These are phyloP conservation scores for Bombus picipes DNA, from an alignment of 1,140 invertebrate genomes.

Conservation along the genomic window DNA sequence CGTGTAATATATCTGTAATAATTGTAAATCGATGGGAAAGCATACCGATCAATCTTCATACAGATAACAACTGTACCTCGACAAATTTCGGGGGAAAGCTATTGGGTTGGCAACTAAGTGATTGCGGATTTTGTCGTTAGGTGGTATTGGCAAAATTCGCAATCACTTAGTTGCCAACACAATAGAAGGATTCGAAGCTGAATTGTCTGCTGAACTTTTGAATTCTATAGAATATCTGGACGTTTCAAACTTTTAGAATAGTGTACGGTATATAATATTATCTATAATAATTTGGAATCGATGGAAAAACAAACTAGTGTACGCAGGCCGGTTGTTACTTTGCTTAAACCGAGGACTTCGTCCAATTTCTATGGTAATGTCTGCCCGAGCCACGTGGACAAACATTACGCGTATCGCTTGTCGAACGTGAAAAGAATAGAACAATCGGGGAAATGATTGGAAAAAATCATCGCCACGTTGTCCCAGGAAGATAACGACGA, in stretches of 20 bases:
- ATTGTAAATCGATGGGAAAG: no score
- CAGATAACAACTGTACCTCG: no score
- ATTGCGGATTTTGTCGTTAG: no score
- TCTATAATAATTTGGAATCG: neutral
- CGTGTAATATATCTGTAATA: no score
- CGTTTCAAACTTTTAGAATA: neutral
- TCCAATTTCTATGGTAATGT: slow-evolving; percentile 51
- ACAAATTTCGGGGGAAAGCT: no score
- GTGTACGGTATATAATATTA: neutral
- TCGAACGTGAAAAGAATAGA: neutral
- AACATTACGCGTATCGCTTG: slow-evolving; percentile 25
- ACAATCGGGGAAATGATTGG: slow-evolving; percentile 33
- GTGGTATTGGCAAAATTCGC: no score
- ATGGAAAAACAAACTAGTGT: neutral
- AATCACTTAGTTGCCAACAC: no score
- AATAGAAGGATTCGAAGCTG: no score
- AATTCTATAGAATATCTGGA: neutral
- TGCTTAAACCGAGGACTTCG: slow-evolving; percentile 37
- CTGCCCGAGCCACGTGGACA: neutral
- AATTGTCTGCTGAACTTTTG: no score
- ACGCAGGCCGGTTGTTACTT: neutral
- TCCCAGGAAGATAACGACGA: slow-evolving; percentile 30
- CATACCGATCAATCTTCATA: no score
- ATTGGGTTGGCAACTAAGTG: no score
- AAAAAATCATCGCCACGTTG: neutral